Evolutionary conservation across 2,797 vertebrate genomes (phyloP).

Genomic region (Aeoliscus strigatus): DNA sequence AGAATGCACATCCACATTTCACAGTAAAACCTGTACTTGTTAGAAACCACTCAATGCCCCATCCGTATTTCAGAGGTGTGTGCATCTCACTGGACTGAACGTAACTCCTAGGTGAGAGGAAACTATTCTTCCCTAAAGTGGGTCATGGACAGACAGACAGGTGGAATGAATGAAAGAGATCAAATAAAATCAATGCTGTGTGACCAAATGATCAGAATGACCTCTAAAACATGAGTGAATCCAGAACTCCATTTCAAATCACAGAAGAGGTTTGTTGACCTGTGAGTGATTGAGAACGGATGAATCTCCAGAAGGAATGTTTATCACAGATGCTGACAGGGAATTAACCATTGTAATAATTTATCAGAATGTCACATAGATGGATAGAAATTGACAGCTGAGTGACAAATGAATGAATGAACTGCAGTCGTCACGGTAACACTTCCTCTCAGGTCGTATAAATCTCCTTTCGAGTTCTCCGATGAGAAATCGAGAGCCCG

Average conservation of each 20-base stretch:
- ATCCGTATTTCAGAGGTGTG: too few relatives aligned
- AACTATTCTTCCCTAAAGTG: too few relatives aligned
- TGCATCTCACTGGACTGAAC: too few relatives aligned
- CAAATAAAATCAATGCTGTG: too few relatives aligned
- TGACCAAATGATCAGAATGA: too few relatives aligned
- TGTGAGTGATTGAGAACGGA: conserved; percentile 23
- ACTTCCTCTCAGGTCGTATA: conserved; percentile 19
- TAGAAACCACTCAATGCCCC: too few relatives aligned
- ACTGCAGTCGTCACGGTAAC: conserved; percentile 36
- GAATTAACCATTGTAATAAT: conserved; percentile 47
- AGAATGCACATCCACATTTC: too few relatives aligned
- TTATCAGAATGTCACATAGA: conserved; percentile 44
- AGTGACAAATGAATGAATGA: conserved; percentile 37
- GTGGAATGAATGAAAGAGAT: too few relatives aligned
- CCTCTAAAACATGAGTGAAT: conserved; percentile 13
- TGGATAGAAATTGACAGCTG: conserved; percentile 52
- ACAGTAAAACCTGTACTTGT: too few relatives aligned
- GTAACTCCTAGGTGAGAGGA: too few relatives aligned
- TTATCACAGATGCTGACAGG: conserved; percentile 41
- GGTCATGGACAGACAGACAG: too few relatives aligned
- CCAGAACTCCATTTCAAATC: conserved; percentile 25
- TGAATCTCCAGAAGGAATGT: conserved; percentile 48
- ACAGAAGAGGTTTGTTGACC: conserved; percentile 31
- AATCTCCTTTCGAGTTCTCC: conserved; percentile 25
- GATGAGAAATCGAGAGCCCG: conserved; percentile 4